Base-by-base conservation (phyloP, 92 coral and sea anemone species). In the Siderastrea siderea region DNA sequence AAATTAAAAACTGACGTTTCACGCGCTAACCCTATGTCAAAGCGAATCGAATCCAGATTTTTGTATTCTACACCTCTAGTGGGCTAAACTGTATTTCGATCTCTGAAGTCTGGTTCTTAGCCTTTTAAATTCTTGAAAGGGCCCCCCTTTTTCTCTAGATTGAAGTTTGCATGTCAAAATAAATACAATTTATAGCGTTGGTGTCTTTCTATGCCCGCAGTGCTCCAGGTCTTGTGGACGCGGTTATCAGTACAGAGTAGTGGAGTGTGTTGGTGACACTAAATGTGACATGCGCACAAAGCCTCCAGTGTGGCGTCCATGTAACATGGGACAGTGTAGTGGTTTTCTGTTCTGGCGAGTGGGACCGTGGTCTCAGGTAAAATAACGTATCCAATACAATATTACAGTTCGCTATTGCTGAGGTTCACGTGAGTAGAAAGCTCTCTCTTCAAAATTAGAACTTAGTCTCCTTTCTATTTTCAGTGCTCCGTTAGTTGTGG, bases 321-420 rank as follows among this genome's bases (percentile, higher is more conserved):
- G 99, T 83, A 92, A 92, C 79, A 87, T 87, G 84, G 99, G 99
- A 6, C 84, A 85, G 12, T 97, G 99, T 66, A 65, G 87, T 47
- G 93, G 94, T 4, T 84, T 83, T 58, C 90, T 90, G 71, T 87
- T 89, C 48, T 98, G 99, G 99, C 84, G 92, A 72, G 94, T 92
- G 3, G 98, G 98, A 11, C 89, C 93, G 55, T 98, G 99, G 99
- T 94, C 98, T 19, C 68, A 90, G 94, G 99, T 96, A 90, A 6
- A 5, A 44, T 8, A n/a, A 7, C 6, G 10, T 14, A 2, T 53
- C 10, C 57, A 53, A 5, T 55, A 7, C 61, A 17, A 66, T 26
- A 26, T 26, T 26, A 26, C 38, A 26, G 38, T 26, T 26, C 0
- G 38, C 38, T 26, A 26, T 26, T 26, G 38, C 38, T 26, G 38